Percentiles rank a stretch among this genome's conserved stretches.
Evolutionary conservation across 1,140 invertebrate species (phyloP).

Genomic region (Drosophila kikkawai): DNA sequence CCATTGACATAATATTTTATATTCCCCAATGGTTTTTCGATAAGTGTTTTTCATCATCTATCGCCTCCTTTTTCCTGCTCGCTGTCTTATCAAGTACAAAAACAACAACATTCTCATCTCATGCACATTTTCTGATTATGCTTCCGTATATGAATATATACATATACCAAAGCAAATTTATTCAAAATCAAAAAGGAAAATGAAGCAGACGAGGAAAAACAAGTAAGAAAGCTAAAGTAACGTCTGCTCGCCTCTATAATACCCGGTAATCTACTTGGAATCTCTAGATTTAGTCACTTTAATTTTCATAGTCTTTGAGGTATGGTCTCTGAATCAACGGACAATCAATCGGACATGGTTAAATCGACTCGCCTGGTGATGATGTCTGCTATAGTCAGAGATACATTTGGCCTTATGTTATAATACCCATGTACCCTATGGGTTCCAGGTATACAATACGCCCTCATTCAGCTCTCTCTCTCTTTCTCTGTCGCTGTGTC

Average conservation of each 20-base stretch:
- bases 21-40: not conserved
- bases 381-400: too few relatives aligned
- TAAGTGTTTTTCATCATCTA: not conserved
- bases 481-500: not conserved
- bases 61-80: not conserved
- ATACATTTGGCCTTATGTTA: not conserved
- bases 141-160: slow-evolving; percentile 9
- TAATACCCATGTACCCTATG: not conserved
- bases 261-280: not conserved
- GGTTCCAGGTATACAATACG: slow-evolving; percentile 21
- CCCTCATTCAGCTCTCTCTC: slow-evolving; percentile 29
- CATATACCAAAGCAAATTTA: slow-evolving; percentile 13
- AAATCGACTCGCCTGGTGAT: not conserved
- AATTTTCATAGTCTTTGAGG: too few relatives aligned
- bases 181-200: slow-evolving; percentile 6
- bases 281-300: too few relatives aligned
- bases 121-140: slow-evolving; percentile 56
- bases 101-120: slow-evolving; percentile 21
- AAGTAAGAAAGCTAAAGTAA: not conserved
- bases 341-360: not conserved
- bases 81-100: slow-evolving; percentile 22
- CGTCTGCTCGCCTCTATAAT: not conserved
- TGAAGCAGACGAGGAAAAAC: not conserved
- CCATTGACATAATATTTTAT: too few relatives aligned
- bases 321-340: too few relatives aligned